Evolutionary conservation across 2,888 invertebrate species (phyloP), one percentile per base, ranked within the genome.

Genomic region (Cyrtodaria siliqua): DNA sequence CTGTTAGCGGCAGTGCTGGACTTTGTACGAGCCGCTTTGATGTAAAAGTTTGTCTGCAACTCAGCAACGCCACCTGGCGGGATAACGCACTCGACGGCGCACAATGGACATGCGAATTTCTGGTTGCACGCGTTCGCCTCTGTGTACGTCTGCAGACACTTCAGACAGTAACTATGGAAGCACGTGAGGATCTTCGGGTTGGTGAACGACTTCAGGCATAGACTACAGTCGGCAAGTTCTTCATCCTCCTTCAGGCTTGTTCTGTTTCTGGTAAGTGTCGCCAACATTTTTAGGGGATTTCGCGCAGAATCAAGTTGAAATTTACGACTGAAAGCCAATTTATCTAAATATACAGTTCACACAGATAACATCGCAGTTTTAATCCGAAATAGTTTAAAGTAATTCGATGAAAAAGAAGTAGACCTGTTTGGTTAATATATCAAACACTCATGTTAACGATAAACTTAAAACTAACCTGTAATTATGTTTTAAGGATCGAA

Each of bases 31-130:
- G 82, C 84, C 2, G 84, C 84, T 49, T 79, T 78, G 26, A 84
- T 75, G 62, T 84, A 84, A 33, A 82, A 82, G 52, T 84, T 84
- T 52, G 84, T 82, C 79, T 82, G 84, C 53, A 84, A 63, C 9
- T 75, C 71, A 6, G 74, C 71, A 12, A 81, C 77, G 16, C 80
- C 80, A 23, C 76, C 76, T 49, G 72, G 38, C 16, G 84, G 84
- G 18, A 80, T 69, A 8, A 71, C 55, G 50, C 82, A 79, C 52
- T 82, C 82, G 12, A 61, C 56, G 12, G 72, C 78, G 44, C 84
- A 84, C 2, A 84, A 57, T 2, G 84, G 82, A 33, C 84, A 84
- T 12, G 78, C 78, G 40, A 84, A 84, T 47, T 73, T 75, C 27
- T 78, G 74, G 47, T 76, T 75, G 24, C 78, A 66, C 9, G 75